A percentile compares a stretch with the other conserved stretches of the same genome.
Evolutionary conservation across 2,113 vertebrate genomes (phyloP).

Genomic region (Camelus bactrianus): DNA sequence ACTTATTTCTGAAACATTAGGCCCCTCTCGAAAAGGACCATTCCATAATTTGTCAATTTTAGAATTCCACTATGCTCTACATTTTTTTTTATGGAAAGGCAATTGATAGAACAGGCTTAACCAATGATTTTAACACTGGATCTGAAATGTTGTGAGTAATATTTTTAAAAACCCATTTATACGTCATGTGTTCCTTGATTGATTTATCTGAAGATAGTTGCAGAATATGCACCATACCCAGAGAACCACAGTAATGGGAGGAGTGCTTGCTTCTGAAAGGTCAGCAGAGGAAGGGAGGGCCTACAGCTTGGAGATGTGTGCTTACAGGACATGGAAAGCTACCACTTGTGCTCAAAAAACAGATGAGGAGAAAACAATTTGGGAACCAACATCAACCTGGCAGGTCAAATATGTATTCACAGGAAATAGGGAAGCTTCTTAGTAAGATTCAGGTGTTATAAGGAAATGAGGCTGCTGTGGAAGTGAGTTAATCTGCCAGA

Average conservation of each 20-base stretch:
- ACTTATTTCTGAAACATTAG: neutral
- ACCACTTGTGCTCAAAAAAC: neutral
- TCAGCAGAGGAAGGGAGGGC: neutral
- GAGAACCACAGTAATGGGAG: neutral
- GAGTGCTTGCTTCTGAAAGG: neutral
- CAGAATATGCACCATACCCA: neutral
- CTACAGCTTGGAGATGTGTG: neutral
- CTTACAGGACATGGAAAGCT: fast-evolving
- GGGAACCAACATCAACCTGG: neutral
- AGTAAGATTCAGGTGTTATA: neutral
- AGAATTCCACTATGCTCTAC: neutral
- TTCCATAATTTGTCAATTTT: slow-evolving; percentile 19
- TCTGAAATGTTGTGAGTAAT: neutral
- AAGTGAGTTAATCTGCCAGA: neutral
- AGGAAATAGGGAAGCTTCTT: neutral
- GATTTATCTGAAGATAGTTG: neutral
- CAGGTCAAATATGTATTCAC: neutral
- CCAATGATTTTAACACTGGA: neutral
- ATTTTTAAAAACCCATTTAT: neutral
- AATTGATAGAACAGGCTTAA: neutral
- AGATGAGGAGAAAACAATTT: neutral
- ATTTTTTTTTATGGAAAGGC: neutral
- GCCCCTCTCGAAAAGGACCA: neutral
- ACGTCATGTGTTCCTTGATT: neutral
- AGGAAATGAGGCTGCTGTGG: neutral